These are phyloP conservation scores for Catalaphyllia jardinei DNA, from an alignment of 64 coral and sea anemone genomes.

Conservation along the genomic window DNA sequence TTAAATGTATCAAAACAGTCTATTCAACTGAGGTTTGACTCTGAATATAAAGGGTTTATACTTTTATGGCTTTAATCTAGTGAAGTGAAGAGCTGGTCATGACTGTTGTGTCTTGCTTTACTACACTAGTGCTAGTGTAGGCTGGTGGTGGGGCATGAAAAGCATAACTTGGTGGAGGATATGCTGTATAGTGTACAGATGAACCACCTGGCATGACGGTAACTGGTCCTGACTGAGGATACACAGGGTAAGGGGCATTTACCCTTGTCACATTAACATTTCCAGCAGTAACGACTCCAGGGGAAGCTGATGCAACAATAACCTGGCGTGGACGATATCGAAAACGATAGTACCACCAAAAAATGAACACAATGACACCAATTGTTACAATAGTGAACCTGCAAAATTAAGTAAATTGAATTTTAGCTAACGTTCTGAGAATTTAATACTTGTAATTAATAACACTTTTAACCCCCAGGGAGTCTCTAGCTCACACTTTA, in stretches of 20 bases:
- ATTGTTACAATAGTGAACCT: constrained; percentile 69
- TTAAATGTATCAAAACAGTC: too few relatives aligned
- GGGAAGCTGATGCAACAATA: background rate
- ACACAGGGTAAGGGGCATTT: constrained; percentile 1
- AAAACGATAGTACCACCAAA: constrained; percentile 95
- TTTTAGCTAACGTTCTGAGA: too few relatives aligned
- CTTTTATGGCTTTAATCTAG: background rate
- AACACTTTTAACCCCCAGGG: too few relatives aligned
- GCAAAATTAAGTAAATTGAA: background rate
- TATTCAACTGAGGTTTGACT: too few relatives aligned
- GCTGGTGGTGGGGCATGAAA: constrained; percentile 5
- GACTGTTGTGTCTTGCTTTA: background rate
- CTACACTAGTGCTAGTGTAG: background rate
- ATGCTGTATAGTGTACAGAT: background rate
- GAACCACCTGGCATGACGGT: background rate
- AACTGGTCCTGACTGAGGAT: background rate
- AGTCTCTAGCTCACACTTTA: too few relatives aligned
- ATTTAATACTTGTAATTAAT: too few relatives aligned
- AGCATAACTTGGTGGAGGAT: background rate
- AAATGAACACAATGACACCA: constrained; percentile 59
- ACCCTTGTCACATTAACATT: constrained; percentile 3
- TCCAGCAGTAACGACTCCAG: background rate
- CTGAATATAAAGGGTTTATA: background rate
- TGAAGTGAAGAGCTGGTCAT: background rate
- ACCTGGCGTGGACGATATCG: constrained; percentile 70